Evolutionary conservation across 1,140 invertebrate species (phyloP).

Genomic region (Magallana angulata): DNA sequence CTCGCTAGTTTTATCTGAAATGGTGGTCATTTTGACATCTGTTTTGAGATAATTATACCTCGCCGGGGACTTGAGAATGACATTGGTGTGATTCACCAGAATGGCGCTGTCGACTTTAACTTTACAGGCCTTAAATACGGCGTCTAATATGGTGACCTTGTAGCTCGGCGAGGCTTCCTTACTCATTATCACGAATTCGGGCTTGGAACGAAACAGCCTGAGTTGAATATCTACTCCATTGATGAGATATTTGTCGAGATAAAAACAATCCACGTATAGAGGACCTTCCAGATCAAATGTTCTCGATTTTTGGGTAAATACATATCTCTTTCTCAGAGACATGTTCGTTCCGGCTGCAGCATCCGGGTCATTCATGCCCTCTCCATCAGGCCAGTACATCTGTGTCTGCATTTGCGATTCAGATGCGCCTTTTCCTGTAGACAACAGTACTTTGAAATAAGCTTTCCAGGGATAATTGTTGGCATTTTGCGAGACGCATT

Average conservation of each 20-base stretch:
- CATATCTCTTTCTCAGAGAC: constrained; percentile 30
- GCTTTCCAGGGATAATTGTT: constrained; percentile 53
- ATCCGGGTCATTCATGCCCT: background rate
- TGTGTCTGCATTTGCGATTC: constrained; percentile 40
- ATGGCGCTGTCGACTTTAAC: too few relatives aligned
- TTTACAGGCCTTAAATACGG: constrained; percentile 51
- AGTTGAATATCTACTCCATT: constrained; percentile 53
- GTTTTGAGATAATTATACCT: constrained; percentile 39
- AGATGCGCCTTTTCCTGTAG: constrained; percentile 34
- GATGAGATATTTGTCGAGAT: constrained; percentile 49
- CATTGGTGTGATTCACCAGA: constrained; percentile 48
- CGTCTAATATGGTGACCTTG: constrained; percentile 48
- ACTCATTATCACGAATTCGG: constrained; percentile 46
- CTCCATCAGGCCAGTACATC: constrained; percentile 28
- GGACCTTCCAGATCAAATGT: constrained; percentile 55
- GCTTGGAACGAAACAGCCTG: constrained; percentile 45
- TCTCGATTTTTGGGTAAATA: constrained; percentile 18
- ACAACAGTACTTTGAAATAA: constrained; percentile 46
- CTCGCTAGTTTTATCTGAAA: background rate
- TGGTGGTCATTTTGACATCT: constrained; percentile 41
- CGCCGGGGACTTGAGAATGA: constrained; percentile 13
- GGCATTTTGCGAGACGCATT: constrained; percentile 45
- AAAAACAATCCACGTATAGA: constrained; percentile 49
- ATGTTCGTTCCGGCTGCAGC: constrained; percentile 36
- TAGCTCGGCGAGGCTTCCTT: constrained; percentile 38